These are phyloP conservation scores for Drosophila pseudoananassae DNA, from an alignment of 1,140 invertebrate species.

Conservation along the genomic window DNA sequence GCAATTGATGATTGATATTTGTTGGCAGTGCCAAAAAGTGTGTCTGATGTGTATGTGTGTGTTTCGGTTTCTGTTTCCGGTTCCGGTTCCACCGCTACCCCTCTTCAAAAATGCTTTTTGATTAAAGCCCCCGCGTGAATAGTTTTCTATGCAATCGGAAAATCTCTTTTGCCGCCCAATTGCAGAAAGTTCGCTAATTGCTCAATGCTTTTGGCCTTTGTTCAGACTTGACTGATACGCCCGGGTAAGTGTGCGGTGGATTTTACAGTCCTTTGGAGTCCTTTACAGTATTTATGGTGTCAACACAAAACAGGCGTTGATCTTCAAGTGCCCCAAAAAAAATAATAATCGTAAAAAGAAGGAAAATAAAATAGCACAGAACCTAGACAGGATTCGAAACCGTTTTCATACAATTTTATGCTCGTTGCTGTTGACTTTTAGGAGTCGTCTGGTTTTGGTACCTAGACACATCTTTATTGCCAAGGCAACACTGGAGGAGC, in stretches of 20 bases:
- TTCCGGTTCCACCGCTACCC: constrained; percentile 7
- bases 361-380: constrained; percentile 5
- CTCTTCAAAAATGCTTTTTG: constrained; percentile 45
- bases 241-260: constrained; percentile 52
- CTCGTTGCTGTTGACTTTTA: constrained; percentile 65
- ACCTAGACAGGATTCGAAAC: constrained; percentile 10
- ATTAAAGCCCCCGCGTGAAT: constrained; percentile 68
- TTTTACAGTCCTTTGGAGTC: background rate
- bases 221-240: constrained; percentile 18
- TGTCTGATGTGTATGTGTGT: constrained; percentile 23
- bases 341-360: constrained; percentile 3
- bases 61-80: background rate
- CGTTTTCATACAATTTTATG: constrained; percentile 49
- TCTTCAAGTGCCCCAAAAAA: constrained; percentile 18
- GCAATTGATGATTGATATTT: constrained; percentile 64
- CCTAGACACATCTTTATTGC: constrained; percentile 57
- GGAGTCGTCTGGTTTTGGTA: constrained; percentile 27
- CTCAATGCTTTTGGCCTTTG: constrained; percentile 37
- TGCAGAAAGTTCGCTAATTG: constrained; percentile 48
- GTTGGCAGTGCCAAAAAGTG: constrained; percentile 30
- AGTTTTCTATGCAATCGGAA: constrained; percentile 61
- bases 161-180: constrained; percentile 35
- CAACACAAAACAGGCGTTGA: constrained; percentile 46
- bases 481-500: constrained; percentile 31
- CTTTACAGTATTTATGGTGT: constrained; percentile 38